Base-by-base conservation (phyloP, 2,888 invertebrate genomes). In the Campoplex nolae region DNA sequence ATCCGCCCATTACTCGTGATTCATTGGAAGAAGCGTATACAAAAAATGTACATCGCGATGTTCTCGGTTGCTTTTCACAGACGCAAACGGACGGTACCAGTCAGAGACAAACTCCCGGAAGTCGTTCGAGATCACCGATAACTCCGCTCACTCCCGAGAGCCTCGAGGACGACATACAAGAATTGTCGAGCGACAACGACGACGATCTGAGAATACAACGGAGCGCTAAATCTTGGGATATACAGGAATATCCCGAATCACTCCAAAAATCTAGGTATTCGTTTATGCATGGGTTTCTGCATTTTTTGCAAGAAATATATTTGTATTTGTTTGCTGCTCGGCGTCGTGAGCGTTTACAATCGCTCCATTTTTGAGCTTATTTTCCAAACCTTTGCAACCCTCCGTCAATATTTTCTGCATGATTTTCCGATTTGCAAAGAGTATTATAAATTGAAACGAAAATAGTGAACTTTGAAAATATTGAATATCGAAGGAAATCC, bases 41-140 rank as follows among this genome's bases (percentile, higher is more conserved):
- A 68, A 65, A 73, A 28, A 58, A 28, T 13, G 18, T 48, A 58
- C 56, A 54, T 32, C 28, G 23, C 28, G 23, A 54, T 16, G 65
- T 74, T 73, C 48, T 58, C n/a, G 76, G n/a, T 56, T 70, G 42
- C 23, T 9, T 68, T 38, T 77, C 73, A 48, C 76, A 82, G 82
- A 84, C 82, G 32, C 88, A 94, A 93, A 93, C 94, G 74, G 94
- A 93, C 92, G 86, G 94, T 93, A 84, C 92, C 90, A 88, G 94
- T 91, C 89, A 93, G 93, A 87, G 89, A 86, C 92, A 91, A 83
- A 89, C 89, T 35, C 92, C 92, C n/a, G 89, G 90, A 18, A 93
- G 91, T 88, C 88, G 90, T 54, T 93, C 92, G 45, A 91, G 93
- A 77, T 92, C 93, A 58, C 91, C 92, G 32, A 86, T 90, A 42